Evolutionary conservation across 2,797 vertebrate species (phyloP).

Genomic region (Poecilia velifera): DNA sequence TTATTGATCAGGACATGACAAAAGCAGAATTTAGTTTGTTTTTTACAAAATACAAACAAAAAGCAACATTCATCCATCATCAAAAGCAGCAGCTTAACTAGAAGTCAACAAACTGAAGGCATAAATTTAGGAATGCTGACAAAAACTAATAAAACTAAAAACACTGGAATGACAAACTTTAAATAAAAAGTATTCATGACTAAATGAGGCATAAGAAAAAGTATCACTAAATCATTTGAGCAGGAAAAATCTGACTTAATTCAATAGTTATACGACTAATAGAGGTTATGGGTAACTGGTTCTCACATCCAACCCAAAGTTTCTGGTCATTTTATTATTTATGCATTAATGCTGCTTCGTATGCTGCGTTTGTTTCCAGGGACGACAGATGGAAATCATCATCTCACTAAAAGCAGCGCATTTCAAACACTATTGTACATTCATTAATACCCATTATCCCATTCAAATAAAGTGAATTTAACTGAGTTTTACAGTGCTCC

Average conservation of each 20-base stretch:
- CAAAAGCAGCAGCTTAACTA: neutral
- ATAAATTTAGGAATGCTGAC: neutral
- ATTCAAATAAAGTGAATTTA: too few species aligned
- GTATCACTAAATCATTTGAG: slow-evolving; percentile 40
- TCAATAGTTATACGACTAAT: slow-evolving; percentile 54
- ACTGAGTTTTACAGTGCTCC: slow-evolving; percentile 59
- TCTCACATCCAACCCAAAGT: too few species aligned
- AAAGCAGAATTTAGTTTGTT: neutral
- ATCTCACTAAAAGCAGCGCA: too few species aligned
- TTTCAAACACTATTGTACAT: too few species aligned
- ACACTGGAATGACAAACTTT: neutral
- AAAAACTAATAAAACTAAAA: neutral
- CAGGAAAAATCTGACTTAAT: slow-evolving; percentile 67
- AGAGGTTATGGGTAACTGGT: too few species aligned
- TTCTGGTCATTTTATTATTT: too few species aligned
- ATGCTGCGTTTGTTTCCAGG: too few species aligned
- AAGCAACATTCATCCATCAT: neutral
- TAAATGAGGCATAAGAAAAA: neutral
- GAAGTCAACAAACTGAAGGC: neutral
- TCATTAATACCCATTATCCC: too few species aligned
- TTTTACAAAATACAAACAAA: neutral
- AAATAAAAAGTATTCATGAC: neutral
- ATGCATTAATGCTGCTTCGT: too few species aligned
- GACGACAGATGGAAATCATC: too few species aligned
- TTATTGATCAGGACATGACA: neutral